These are phyloP conservation scores for Mormyrops attenuatus DNA, from an alignment of 2,797 vertebrate genomes.

Conservation along the genomic window DNA sequence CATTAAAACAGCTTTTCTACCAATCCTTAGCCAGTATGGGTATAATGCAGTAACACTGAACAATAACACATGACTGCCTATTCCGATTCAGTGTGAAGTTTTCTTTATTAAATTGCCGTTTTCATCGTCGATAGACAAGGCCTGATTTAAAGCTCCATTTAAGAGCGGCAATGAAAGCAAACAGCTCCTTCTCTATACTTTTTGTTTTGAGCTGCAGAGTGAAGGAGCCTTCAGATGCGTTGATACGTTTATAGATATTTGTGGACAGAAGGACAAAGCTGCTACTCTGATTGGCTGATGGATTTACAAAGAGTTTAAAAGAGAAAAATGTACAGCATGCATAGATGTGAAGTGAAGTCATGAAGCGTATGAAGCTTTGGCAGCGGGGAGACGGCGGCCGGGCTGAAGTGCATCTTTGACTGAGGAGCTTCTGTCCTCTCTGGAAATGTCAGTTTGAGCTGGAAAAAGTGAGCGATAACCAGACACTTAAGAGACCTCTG, in stretches of 20 bases:
- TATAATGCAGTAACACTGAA: background rate
- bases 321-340: background rate
- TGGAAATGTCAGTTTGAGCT: constrained; percentile 43
- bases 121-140: background rate
- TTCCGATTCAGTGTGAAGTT: background rate
- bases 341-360: constrained; percentile 43
- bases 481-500: constrained; percentile 7
- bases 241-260: constrained; percentile 39
- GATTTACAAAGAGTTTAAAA: constrained; percentile 33
- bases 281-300: constrained; percentile 37
- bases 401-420: constrained; percentile 60
- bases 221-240: background rate
- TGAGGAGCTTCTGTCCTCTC: constrained; percentile 35
- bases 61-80: background rate
- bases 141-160: background rate
- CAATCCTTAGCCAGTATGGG: background rate
- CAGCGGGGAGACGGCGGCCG: constrained; percentile 38
- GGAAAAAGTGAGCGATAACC: constrained; percentile 27
- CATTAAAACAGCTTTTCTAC: background rate
- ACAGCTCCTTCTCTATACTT: background rate
- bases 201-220: background rate
- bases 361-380: constrained; percentile 44
- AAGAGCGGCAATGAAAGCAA: background rate
- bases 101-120: background rate
- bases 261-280: constrained; percentile 38